These are phyloP conservation scores for Thecophora atra DNA, from an alignment of 2,888 invertebrate species.

Conservation along the genomic window DNA sequence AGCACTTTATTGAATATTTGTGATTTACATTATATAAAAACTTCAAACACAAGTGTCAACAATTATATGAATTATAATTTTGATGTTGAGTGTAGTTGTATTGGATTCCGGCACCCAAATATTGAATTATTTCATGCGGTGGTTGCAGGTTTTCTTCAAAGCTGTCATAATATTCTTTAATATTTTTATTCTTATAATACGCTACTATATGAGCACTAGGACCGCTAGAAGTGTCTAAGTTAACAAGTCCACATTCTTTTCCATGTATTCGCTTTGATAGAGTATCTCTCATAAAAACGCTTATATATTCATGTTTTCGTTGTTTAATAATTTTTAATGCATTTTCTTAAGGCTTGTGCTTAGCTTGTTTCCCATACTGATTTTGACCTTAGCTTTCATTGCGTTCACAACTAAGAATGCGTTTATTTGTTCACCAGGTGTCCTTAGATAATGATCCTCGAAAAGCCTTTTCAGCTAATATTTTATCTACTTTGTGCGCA, in stretches of 20 bases:
- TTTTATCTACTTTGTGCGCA: no score
- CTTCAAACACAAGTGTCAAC: slow-evolving; percentile 39
- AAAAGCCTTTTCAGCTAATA: slow-evolving; percentile 40
- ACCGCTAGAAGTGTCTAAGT: slow-evolving; percentile 49
- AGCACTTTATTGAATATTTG: no score
- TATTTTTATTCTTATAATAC: slow-evolving; percentile 53
- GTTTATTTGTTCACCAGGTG: slow-evolving; percentile 36
- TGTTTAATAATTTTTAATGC: slow-evolving; percentile 35
- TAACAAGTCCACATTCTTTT: slow-evolving; percentile 39
- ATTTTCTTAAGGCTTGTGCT: slow-evolving; percentile 17
- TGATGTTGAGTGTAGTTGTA: slow-evolving; percentile 52
- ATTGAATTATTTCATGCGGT: slow-evolving; percentile 46
- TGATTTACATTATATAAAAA: slow-evolving; percentile 37
- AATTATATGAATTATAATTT: slow-evolving; percentile 44
- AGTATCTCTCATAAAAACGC: slow-evolving; percentile 46
- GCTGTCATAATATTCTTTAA: slow-evolving; percentile 58
- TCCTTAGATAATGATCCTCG: slow-evolving; percentile 36
- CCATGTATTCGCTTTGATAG: slow-evolving; percentile 30
- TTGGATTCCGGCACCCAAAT: no score
- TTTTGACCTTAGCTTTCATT: slow-evolving; percentile 43
- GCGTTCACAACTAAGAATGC: slow-evolving; percentile 37
- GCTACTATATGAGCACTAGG: slow-evolving; percentile 60
- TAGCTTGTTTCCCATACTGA: slow-evolving; percentile 40
- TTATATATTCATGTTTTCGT: slow-evolving; percentile 47
- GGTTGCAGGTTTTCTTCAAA: slow-evolving; percentile 59